These are phyloP conservation scores for Melanotaenia pygmaea DNA, from an alignment of 2,797 vertebrate species.

Conservation along the genomic window DNA sequence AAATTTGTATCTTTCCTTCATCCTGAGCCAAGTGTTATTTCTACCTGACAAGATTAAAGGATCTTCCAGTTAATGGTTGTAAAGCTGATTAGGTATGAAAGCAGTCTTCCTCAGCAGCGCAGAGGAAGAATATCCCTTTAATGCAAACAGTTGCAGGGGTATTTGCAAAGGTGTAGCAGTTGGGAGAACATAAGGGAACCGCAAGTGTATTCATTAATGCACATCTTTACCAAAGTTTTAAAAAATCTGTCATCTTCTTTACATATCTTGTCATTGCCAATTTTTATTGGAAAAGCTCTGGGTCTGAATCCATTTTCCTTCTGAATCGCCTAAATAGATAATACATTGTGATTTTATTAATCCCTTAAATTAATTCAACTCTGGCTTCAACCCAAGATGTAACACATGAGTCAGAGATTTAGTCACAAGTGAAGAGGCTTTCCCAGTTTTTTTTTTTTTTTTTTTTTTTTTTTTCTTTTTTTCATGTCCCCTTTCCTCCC, in stretches of 20 bases:
- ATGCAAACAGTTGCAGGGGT: not conserved
- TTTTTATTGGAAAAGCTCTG: slow-evolving; percentile 25
- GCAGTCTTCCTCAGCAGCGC: not conserved
- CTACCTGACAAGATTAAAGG: slow-evolving; percentile 14
- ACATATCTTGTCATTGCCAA: not conserved
- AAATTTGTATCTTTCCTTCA: not conserved
- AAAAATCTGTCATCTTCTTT: not conserved
- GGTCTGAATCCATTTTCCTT: slow-evolving; percentile 39
- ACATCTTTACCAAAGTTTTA: not conserved
- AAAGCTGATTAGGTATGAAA: slow-evolving; percentile 26
- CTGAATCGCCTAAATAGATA: slow-evolving; percentile 38
- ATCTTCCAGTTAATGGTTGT: slow-evolving; percentile 16
- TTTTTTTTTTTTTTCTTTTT: not conserved
- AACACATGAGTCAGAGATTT: slow-evolving; percentile 41
- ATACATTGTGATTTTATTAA: slow-evolving; percentile 64
- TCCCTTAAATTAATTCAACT: slow-evolving; percentile 56
- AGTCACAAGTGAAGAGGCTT: slow-evolving; percentile 32
- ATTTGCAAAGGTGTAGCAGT: not conserved
- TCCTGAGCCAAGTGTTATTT: slow-evolving; percentile 2
- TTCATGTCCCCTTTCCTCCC: not conserved
- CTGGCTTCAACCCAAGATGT: slow-evolving; percentile 43
- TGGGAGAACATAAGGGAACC: not conserved
- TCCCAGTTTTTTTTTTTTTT: slow-evolving; percentile 13
- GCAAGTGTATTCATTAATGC: not conserved
- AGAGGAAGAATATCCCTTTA: slow-evolving; percentile 7